Evolutionary conservation across 2,797 vertebrate species (phyloP).

Genomic region (Spinibarbus caldwelli): DNA sequence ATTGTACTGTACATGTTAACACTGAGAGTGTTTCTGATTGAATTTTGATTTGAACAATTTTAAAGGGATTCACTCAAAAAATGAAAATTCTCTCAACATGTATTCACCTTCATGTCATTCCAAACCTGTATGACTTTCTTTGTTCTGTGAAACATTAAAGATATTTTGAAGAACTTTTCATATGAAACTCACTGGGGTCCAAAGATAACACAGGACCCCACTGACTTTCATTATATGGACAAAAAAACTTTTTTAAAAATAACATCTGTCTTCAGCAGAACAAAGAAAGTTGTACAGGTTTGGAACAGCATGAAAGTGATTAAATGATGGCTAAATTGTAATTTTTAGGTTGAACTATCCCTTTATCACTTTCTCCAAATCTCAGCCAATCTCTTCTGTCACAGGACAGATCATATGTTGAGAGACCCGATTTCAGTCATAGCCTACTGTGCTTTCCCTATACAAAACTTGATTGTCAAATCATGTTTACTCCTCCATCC

Average conservation of each 20-base stretch:
- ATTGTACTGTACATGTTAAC: not conserved
- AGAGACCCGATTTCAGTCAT: not conserved
- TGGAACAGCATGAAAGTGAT: not conserved
- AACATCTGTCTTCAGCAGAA: not conserved
- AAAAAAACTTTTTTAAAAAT: not conserved
- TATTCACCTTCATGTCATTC: not conserved
- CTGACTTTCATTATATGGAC: not conserved
- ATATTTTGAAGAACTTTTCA: not conserved
- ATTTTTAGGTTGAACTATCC: not conserved
- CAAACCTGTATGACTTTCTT: not conserved
- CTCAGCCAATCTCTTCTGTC: not conserved
- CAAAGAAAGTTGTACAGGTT: not conserved
- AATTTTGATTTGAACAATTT: not conserved
- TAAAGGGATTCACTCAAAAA: not conserved
- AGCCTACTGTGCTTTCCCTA: not conserved
- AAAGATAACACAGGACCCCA: not conserved
- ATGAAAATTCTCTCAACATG: too few species aligned
- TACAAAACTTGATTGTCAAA: constrained; percentile 7
- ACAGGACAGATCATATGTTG: not conserved
- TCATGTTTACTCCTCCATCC: not conserved
- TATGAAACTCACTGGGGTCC: not conserved
- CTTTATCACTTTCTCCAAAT: not conserved
- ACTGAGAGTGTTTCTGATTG: not conserved
- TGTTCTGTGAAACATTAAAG: not conserved
- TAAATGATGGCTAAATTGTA: not conserved